Percentiles rank a stretch among this genome's conserved stretches.
Conservation (phyloP, 2,888 invertebrate species). For the Yponomeuta malinellus region DNA sequence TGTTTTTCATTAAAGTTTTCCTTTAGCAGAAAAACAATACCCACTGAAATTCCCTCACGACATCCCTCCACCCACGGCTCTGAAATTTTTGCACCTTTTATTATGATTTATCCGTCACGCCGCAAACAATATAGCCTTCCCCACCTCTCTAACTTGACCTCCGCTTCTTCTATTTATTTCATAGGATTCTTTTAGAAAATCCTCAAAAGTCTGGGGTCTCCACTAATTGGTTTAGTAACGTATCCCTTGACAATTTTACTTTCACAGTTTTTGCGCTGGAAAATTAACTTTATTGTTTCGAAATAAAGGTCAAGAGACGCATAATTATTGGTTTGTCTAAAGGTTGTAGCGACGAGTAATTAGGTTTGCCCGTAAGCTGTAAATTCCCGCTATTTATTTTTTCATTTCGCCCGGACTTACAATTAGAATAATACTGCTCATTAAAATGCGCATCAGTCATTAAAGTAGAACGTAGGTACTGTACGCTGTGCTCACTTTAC, state of each 20-base stretch:
- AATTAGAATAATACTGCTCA: background rate
- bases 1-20: background rate
- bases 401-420: background rate
- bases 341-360: slow-evolving; percentile 2
- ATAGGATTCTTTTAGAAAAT: background rate
- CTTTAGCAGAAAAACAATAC: background rate
- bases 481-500: too few relatives aligned
- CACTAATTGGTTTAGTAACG: background rate
- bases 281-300: background rate
- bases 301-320: background rate
- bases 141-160: background rate
- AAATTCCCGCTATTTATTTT: background rate
- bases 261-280: background rate
- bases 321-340: background rate
- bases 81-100: slow-evolving; percentile 7
- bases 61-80: background rate
- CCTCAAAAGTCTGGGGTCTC: background rate
- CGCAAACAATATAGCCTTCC: background rate
- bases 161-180: background rate
- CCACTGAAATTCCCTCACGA: slow-evolving; percentile 4
- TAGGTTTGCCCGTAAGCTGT: slow-evolving; percentile 2
- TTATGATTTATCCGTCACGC: background rate
- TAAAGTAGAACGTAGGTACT: background rate
- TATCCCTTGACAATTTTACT: background rate
- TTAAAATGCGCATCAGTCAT: slow-evolving; percentile 4